These are phyloP conservation scores for Drosophila teissieri DNA, from an alignment of 1,140 invertebrate genomes.

Conservation along the genomic window DNA sequence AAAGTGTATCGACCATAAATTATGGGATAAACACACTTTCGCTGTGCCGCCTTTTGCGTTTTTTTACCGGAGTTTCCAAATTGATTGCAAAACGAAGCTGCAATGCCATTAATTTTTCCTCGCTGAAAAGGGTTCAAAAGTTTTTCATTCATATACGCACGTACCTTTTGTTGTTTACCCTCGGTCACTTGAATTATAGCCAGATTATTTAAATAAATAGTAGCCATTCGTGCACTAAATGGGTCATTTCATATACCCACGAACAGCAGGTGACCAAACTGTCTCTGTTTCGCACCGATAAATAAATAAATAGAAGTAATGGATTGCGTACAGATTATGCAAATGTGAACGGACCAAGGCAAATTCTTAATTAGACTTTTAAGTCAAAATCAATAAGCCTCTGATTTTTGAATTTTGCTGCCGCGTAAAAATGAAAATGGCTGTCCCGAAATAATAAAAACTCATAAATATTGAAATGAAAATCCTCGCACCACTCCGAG, in stretches of 20 bases:
- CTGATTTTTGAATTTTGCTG: constrained; percentile 28
- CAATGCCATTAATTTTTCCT: constrained; percentile 46
- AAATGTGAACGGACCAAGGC: constrained; percentile 7
- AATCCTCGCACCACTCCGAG: constrained; percentile 42
- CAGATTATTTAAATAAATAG: constrained; percentile 75
- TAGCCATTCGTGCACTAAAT: constrained; percentile 28
- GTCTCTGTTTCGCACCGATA: constrained; percentile 10
- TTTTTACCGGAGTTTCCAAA: constrained; percentile 11
- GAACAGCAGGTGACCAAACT: constrained; percentile 6
- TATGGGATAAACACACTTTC: constrained; percentile 46
- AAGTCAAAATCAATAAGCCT: constrained; percentile 16
- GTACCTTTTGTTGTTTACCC: constrained; percentile 17
- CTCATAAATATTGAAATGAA: constrained; percentile 80
- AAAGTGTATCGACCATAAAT: constrained; percentile 58
- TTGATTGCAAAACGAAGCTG: constrained; percentile 64
- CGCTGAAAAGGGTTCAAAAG: constrained; percentile 67
- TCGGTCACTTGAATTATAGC: constrained; percentile 67
- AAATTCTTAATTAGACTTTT: constrained; percentile 36
- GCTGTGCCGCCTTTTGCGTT: background rate
- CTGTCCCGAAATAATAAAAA: constrained; percentile 24
- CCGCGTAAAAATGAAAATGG: constrained; percentile 9
- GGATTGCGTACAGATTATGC: constrained; percentile 29
- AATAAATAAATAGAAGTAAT: constrained; percentile 32
- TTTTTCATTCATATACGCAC: constrained; percentile 31
- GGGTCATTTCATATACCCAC: constrained; percentile 13